phyloP scores from a whole-genome alignment of 2,113 vertebrate species.

The mouse (Mus musculus) region GRCm39 chr2:141965001-141965500 shows the following conservation, averaged over 20 bases:
- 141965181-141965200: conserved; percentile 57
- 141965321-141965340: background rate
- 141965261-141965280: background rate
- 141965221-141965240: conserved; percentile 37
- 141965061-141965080: conserved; percentile 48
- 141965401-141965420: background rate
- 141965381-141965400: background rate
- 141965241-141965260: background rate
- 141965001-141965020: background rate
- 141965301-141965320: background rate
- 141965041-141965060: background rate
- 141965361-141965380: background rate
- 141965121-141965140: conserved; percentile 34
- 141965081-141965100: conserved; percentile 73
- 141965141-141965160: conserved; percentile 69
- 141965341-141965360: background rate
- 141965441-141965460: background rate
- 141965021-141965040: background rate
- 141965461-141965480: background rate
- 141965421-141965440: conserved; percentile 11
- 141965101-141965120: conserved; percentile 79
- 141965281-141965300: background rate
- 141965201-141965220: conserved; percentile 64
- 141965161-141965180: conserved; percentile 74
- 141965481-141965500: background rate